These are phyloP conservation scores for Otis tarda DNA, from an alignment of 2,113 vertebrate genomes.

Conservation along the genomic window DNA sequence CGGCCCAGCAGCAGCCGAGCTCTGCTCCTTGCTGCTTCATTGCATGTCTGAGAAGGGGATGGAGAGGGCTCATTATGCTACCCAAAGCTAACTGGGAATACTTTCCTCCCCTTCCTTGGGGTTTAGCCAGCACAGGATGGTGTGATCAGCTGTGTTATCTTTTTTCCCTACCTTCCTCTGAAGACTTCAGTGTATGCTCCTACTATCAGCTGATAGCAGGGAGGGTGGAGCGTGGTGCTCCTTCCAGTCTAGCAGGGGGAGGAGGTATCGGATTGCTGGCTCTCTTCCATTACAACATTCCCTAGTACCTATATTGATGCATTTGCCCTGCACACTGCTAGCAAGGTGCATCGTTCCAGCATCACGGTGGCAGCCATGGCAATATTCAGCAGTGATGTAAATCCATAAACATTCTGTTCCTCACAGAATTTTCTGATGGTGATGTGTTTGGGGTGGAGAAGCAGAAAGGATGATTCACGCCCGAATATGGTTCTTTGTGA, in stretches of 20 bases:
- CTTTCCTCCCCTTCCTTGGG: neutral
- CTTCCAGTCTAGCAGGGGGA: neutral
- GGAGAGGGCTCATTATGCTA: neutral
- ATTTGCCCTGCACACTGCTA: neutral
- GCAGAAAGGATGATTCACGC: slow-evolving; percentile 14
- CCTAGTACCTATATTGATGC: neutral
- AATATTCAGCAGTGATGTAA: neutral
- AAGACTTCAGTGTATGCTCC: neutral
- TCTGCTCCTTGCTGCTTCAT: neutral
- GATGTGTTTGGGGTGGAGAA: neutral
- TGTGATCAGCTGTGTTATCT: neutral
- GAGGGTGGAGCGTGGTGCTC: neutral
- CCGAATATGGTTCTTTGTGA: slow-evolving; percentile 47
- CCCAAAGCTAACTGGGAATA: neutral
- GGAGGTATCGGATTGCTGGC: accelerated
- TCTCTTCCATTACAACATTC: neutral
- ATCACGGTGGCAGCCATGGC: neutral
- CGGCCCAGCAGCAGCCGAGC: neutral
- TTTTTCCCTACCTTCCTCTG: neutral
- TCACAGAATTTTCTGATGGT: neutral
- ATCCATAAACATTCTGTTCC: neutral
- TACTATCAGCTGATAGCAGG: neutral
- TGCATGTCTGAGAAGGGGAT: neutral
- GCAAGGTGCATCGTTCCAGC: neutral
- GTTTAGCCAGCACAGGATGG: neutral